Base-by-base conservation (phyloP, 2,113 vertebrate species). In the Lynx canadensis region DNA sequence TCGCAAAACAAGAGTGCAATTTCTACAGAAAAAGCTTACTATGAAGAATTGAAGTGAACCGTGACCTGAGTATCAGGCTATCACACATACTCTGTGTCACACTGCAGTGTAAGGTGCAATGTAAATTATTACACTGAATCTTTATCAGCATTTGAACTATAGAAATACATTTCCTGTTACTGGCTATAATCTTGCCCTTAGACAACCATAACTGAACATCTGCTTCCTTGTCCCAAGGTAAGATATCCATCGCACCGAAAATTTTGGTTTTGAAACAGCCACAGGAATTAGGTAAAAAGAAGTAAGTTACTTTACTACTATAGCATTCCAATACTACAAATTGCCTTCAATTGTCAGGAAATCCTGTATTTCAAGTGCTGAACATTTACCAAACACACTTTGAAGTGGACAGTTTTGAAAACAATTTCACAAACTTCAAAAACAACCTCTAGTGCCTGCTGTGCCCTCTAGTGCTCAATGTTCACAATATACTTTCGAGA, bases 181-280 rank as follows among this genome's bases (percentile, higher is more conserved):
- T 73, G 60, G 95, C 78, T 95, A 95, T 80, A 65, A 95, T 94
- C 71, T 97, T 96, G 90, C 98, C 99, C 99, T 99, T 99, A 99
- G 99, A 99, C 99, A 99, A 99, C 99, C 99, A 99, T 98, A 99
- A 98, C 65, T 98, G 98, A 98, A 98, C 81, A 97, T 97, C 94
- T 87, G 81, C 73, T 88, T 88, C 76, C 66, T 78, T 73, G 95
- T 87, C 60, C 27, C 65, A 57, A 97, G 97, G 97, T 94, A 96
- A 97, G 96, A 94, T 86, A 97, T 27, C 50, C 33, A 87, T 92
- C 89, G 80, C 57, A 68, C 76, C 76, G 91, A 71, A 71, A 92
- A 96, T 31, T 92, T 95, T 3, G 48, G 41, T 83, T 96, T 98
- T 97, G 96, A 97, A 98, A 91, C 1, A 81, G 60, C 79, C 60